Conservation (phyloP, 2,113 vertebrate species). For the Tachuris rubrigastra region DNA sequence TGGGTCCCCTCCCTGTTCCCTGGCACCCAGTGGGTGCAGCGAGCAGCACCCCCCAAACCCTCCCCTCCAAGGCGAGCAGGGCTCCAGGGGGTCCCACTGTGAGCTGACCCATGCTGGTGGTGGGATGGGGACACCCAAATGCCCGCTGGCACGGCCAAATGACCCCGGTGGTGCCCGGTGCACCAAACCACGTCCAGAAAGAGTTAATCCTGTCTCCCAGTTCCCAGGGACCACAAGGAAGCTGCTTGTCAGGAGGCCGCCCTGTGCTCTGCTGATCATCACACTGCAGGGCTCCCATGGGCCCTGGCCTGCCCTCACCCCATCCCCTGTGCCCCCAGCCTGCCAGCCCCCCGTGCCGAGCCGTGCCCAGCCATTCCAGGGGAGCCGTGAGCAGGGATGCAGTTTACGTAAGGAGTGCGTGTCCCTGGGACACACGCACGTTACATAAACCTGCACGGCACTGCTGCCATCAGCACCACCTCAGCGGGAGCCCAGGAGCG, state of each 20-base stretch:
- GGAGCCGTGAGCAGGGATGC: neutral
- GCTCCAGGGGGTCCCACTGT: rapidly evolving
- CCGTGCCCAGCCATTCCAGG: neutral
- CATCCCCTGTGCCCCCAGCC: neutral
- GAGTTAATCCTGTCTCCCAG: neutral
- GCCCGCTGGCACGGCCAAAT: neutral
- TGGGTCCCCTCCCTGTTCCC: constrained; percentile 54
- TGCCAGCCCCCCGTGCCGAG: neutral
- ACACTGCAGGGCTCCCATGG: neutral
- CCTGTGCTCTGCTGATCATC: neutral
- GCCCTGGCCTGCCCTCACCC: neutral
- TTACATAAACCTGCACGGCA: neutral
- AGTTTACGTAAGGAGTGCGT: neutral
- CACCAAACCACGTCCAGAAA: neutral
- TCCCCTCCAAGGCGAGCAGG: rapidly evolving
- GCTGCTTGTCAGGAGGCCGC: neutral
- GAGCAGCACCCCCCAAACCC: neutral
- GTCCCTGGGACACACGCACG: neutral
- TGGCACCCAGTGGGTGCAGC: constrained; percentile 17
- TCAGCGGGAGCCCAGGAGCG: rapidly evolving
- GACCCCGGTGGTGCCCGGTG: neutral
- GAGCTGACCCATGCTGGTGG: rapidly evolving
- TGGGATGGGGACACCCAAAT: neutral
- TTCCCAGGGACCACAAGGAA: neutral
- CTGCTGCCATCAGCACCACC: neutral